Base-by-base conservation (phyloP, 2,888 invertebrate genomes). In the Pachliopta kotzebuea region DNA sequence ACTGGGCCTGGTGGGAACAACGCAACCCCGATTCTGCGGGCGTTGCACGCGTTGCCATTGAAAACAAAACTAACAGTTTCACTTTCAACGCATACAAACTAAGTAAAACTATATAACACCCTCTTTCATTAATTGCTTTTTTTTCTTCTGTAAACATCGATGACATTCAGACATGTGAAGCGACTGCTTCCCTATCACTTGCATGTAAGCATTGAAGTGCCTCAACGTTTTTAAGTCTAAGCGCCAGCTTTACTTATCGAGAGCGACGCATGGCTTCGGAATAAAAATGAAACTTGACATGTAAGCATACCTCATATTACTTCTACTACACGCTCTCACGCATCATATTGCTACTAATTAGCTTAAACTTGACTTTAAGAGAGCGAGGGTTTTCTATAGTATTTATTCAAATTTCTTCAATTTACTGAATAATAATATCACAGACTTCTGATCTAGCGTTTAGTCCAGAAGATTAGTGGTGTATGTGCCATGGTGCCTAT, bases 261-360 rank as follows among this genome's bases (percentile, higher is more conserved):
- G 74, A 71, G 63, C 81, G 78, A 82, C 84, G 90, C 90, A 90
- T 91, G 91, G 90, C 90, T 90, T 90, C 88, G 83, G 79, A 84
- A 81, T 89, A 88, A 88, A 84, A 74, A 80, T n/a, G 86, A 84
- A 85, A 69, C 79, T 76, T 79, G 62, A 73, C 73, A 76, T 73
- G 76, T 75, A 75, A 76, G 76, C 74, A 74, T 71, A 62, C 42
- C 55, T 72, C 68, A 71, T 70, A 67, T 70, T 72, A 69, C 62
- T 72, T 70, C 69, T 61, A 64, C 49, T 54, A 62, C 66, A 60
- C 68, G 67, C 63, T 69, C 61, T 71, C 68, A 61, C 63, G 70
- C 63, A 74, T 74, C 70, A 72, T 71, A 74, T 77, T 74, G 70
- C 68, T 70, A 81, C 79, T 82, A 82, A 84, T 79, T 73, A 70